Evolutionary conservation across 2,797 vertebrate genomes (phyloP).

Genomic region (Triplophysa bombifrons): DNA sequence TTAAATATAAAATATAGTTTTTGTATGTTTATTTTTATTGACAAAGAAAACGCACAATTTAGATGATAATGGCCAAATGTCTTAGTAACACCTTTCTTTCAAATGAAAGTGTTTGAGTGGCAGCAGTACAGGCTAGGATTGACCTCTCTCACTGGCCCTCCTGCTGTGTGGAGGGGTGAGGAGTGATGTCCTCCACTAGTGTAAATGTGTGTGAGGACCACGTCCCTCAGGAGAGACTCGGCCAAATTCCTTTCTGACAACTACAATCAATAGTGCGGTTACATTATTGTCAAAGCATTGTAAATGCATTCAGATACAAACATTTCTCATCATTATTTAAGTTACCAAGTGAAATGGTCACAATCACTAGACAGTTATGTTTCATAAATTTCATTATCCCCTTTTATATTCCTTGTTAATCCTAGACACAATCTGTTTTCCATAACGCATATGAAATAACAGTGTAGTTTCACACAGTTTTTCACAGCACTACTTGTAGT

Average conservation of each 20-base stretch:
- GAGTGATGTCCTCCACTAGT: constrained; percentile 35
- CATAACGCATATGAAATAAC: constrained; percentile 9
- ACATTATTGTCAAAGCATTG: background rate
- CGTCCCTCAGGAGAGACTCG: constrained; percentile 23
- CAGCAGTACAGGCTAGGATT: constrained; percentile 28
- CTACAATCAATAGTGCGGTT: constrained; percentile 1
- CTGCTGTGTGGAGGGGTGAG: constrained; percentile 46
- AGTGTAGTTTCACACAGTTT: constrained; percentile 6
- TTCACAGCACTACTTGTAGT: background rate
- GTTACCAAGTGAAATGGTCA: background rate
- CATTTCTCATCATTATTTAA: background rate
- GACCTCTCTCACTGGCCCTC: constrained; percentile 37
- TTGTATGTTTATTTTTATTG: background rate
- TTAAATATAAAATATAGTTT: background rate
- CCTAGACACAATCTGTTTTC: background rate
- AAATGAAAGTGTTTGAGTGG: constrained; percentile 11
- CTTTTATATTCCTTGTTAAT: background rate
- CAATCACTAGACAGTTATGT: background rate
- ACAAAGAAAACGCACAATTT: background rate
- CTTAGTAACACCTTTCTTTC: background rate
- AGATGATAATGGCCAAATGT: constrained; percentile 3
- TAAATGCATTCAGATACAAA: background rate
- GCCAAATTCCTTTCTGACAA: constrained; percentile 33
- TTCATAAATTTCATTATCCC: background rate
- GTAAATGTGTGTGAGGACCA: constrained; percentile 37